Base-by-base conservation (phyloP, 1,140 invertebrate species). In the Panagrolaimus sp. region DNA sequence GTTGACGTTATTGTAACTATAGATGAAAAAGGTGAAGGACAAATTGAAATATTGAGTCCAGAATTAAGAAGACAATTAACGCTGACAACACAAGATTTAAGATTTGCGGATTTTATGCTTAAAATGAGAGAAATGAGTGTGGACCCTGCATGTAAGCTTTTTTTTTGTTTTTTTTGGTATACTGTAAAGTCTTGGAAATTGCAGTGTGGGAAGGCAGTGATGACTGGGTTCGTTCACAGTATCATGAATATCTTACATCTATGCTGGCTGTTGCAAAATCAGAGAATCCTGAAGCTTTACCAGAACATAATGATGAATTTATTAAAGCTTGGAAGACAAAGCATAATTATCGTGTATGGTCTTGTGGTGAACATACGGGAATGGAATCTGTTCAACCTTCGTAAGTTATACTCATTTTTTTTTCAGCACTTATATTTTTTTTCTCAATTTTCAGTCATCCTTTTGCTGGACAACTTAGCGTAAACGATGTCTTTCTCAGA, bases 181-280 rank as follows among this genome's bases (percentile, higher is more conserved):
- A 20, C 45, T 53, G 20, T 13, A 27, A 75, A 25, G 11, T 57
- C 0, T 57, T 1, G 11, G 1, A 57, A 2, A 9, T 73, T 77
- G 31, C 78, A 85, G 85, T 88, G 43, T 92, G 90, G 90, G 91
- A 93, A 85, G 92, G 92, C 16, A 91, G 91, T 31, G 92, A 95
- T 81, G 90, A 93, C 76, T 98, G 95, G 96, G 90, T 98, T 47
- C 86, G 95, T 73, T 89, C 92, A 46, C 94, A 98, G 83, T 97
- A 98, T 84, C 89, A 90, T 74, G 88, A 90, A 61, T 98, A 98
- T 83, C 87, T 96, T 47, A 86, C 95, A 68, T 91, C 91, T 74
- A 85, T 98, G 43, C 80, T 98, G 66, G 79, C 82, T 23, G 79
- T 82, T 8, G 75, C 72, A 9, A 27, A 31, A 69, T 47, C 51